Conservation (phyloP, 2,888 invertebrate species). For the Lasioglossum leucozonium region DNA sequence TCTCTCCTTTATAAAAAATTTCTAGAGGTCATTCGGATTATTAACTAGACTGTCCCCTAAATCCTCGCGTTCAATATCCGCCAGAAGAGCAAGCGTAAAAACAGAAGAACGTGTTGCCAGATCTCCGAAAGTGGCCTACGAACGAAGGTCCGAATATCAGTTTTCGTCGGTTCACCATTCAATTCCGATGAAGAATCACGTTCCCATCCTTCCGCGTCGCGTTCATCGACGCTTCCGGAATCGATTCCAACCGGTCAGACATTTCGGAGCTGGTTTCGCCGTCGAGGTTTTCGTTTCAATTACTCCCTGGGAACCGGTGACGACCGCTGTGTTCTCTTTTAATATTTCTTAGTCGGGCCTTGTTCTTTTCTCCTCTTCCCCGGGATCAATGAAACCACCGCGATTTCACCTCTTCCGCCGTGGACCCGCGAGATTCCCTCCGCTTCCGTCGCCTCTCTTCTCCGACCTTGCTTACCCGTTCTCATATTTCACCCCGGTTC, state of each 20-base stretch:
- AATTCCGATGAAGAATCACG: slow-evolving; percentile 8
- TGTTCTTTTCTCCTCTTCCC: not conserved
- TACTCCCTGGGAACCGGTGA: not conserved
- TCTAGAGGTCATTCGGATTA: no score
- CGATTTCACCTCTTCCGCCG: not conserved
- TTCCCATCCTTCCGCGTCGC: not conserved
- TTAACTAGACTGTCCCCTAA: not conserved
- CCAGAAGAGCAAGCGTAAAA: not conserved
- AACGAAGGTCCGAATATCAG: not conserved
- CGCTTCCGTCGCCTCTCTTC: not conserved
- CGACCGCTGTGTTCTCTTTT: not conserved
- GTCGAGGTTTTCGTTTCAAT: slow-evolving; percentile 20
- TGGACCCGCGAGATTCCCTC: not conserved
- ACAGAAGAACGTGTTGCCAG: not conserved
- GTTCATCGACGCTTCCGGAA: slow-evolving; percentile 14
- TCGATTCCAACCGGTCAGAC: not conserved
- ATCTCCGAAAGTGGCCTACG: not conserved
- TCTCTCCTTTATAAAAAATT: no score
- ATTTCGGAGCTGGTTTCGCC: not conserved
- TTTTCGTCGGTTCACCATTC: slow-evolving; percentile 1
- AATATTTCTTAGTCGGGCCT: not conserved
- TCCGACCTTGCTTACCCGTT: not conserved
- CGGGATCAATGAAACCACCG: not conserved
- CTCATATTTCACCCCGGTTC: slow-evolving; percentile 45
- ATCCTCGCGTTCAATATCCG: not conserved